Evolutionary conservation across 35 echinoderm and acorn worm genomes (phyloP).

Genomic region (Apostichopus japonicus): DNA sequence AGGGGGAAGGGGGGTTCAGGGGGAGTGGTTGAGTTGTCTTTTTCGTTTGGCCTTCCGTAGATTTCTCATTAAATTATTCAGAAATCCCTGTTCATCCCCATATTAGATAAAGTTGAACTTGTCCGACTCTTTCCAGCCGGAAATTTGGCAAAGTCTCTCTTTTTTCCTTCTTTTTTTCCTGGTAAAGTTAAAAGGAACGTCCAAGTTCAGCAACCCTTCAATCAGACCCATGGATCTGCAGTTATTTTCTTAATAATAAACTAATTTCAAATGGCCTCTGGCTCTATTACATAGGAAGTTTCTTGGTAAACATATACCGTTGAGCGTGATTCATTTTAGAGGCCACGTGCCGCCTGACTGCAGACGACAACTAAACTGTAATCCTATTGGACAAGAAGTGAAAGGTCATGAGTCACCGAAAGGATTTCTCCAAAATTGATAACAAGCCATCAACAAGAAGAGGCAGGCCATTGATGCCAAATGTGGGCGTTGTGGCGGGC

Average conservation of each 20-base stretch:
- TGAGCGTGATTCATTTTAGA: neutral
- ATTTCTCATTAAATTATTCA: no score
- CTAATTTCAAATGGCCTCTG: slow-evolving; percentile 1
- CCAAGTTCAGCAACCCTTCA: neutral
- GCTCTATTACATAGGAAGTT: neutral
- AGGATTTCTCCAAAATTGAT: neutral
- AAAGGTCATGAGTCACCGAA: slow-evolving; percentile 6
- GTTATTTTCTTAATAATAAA: neutral
- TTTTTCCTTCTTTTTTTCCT: neutral
- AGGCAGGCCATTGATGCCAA: slow-evolving; percentile 4
- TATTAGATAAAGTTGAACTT: neutral
- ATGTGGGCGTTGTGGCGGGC: neutral
- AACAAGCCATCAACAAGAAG: neutral
- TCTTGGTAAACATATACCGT: neutral
- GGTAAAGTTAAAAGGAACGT: neutral
- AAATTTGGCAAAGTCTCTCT: no score
- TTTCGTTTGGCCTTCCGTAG: no score
- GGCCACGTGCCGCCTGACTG: neutral
- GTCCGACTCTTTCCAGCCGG: neutral
- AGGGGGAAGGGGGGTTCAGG: no score
- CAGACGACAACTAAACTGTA: neutral
- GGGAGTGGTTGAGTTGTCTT: no score
- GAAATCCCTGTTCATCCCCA: no score
- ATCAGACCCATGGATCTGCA: neutral
- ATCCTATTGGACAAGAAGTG: slow-evolving; percentile 2